Percentiles rank a stretch among this genome's conserved stretches.
These are phyloP conservation scores for Rostratula benghalensis DNA, from an alignment of 2,113 vertebrate species.

Conservation along the genomic window DNA sequence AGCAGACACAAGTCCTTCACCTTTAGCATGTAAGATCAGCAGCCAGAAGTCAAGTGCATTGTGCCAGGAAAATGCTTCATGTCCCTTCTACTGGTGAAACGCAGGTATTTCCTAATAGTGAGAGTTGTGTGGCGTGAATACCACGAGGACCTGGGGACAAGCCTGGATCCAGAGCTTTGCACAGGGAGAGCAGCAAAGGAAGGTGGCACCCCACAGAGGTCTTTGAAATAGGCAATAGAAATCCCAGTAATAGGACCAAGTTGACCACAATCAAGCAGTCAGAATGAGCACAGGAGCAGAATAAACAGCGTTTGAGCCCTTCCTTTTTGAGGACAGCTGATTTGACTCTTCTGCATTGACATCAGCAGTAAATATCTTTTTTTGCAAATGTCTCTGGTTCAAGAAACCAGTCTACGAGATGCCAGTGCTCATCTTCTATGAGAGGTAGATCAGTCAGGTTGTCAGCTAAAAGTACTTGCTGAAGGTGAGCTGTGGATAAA, in stretches of 20 bases:
- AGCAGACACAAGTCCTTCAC: background rate
- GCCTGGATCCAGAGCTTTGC: background rate
- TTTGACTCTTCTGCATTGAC: background rate
- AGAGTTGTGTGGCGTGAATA: background rate
- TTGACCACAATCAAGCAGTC: background rate
- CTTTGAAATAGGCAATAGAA: background rate
- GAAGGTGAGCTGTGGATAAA: background rate
- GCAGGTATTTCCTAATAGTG: background rate
- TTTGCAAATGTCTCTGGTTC: background rate
- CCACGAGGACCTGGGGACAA: background rate
- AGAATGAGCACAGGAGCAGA: background rate
- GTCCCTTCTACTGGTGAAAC: background rate
- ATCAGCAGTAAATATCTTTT: background rate
- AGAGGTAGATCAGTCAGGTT: background rate
- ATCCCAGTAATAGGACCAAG: background rate
- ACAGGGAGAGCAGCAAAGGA: background rate
- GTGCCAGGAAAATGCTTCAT: background rate
- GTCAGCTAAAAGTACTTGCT: constrained; percentile 21
- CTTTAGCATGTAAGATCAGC: background rate
- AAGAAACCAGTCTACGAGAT: background rate
- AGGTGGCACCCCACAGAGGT: background rate
- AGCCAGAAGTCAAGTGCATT: background rate
- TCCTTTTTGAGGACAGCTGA: background rate
- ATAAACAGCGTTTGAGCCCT: background rate
- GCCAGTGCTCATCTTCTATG: background rate